Percentiles rank a stretch among this genome's conserved stretches.
phyloP scores from a whole-genome alignment of 2,888 invertebrate genomes.

The Nephrocerus scutellatus region DNA sequence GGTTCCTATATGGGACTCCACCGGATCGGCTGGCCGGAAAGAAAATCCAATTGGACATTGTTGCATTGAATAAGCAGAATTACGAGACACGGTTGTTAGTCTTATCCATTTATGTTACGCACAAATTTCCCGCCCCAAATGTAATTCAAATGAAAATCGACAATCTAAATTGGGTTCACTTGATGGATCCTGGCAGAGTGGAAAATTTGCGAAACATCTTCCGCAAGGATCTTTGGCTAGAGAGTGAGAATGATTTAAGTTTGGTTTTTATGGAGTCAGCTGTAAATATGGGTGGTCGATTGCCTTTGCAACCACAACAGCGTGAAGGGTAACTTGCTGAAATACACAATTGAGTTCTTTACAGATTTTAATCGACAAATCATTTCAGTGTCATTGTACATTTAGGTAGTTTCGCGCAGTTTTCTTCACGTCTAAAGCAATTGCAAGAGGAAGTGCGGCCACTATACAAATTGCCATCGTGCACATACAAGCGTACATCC shows the following conservation, averaged over 20 bases:
- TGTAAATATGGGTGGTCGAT: conserved; percentile 72
- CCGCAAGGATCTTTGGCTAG: conserved; percentile 68
- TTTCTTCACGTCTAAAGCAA: conserved; percentile 53
- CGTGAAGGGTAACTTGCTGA: conserved; percentile 63
- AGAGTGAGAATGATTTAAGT: conserved; percentile 67
- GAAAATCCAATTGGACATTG: conserved; percentile 59
- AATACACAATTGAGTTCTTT: conserved; percentile 7
- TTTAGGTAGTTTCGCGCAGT: conserved; percentile 67
- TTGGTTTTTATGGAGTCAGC: conserved; percentile 80
- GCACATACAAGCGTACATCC: conserved; percentile 80
- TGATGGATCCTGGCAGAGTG: conserved; percentile 68
- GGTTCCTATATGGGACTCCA: conserved; percentile 79
- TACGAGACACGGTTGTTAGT: conserved; percentile 65
- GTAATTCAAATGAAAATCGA: conserved; percentile 83
- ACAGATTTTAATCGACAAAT: neutral
- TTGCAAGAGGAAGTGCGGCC: conserved; percentile 72
- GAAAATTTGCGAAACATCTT: conserved; percentile 71
- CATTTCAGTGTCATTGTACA: conserved; percentile 62
- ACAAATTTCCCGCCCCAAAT: conserved; percentile 63
- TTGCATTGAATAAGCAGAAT: conserved; percentile 68
- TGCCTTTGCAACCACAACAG: conserved; percentile 74
- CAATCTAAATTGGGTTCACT: conserved; percentile 81
- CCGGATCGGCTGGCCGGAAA: conserved; percentile 56
- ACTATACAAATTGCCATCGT: conserved; percentile 66
- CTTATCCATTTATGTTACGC: conserved; percentile 58